phyloP scores from a whole-genome alignment of 2,113 vertebrate genomes.

The Prietella phreatophila region DNA sequence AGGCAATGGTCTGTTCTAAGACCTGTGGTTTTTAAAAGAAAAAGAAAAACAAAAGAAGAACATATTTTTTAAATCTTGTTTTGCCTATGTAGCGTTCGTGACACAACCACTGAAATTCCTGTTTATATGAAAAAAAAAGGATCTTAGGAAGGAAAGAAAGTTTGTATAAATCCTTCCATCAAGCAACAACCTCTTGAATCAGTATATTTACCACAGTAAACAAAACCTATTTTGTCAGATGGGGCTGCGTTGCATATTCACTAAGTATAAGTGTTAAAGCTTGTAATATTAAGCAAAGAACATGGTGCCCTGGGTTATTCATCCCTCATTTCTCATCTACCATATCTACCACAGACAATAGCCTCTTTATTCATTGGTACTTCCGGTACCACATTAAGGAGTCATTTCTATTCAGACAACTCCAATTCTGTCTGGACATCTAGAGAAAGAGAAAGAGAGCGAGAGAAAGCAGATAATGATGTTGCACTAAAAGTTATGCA shows the following conservation, averaged over 20 bases:
- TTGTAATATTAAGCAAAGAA: conserved; percentile 10
- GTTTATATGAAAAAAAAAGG: not conserved
- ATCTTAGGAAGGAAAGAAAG: conserved; percentile 1
- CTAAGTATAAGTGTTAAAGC: conserved; percentile 2
- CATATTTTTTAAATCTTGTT: not conserved
- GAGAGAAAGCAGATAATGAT: not conserved
- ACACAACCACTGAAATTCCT: conserved; percentile 1
- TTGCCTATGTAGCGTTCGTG: not conserved
- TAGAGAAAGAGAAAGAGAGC: conserved; percentile 5
- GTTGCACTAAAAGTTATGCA: not conserved
- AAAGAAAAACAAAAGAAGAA: not conserved
- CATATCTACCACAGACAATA: conserved; percentile 38
- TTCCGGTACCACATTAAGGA: conserved; percentile 34
- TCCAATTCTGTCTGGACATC: conserved; percentile 33
- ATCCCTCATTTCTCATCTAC: conserved; percentile 17
- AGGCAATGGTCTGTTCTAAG: conserved; percentile 19
- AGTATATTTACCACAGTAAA: not conserved
- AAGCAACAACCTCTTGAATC: not conserved
- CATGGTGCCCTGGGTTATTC: conserved; percentile 14
- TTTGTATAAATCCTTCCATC: conserved; percentile 5
- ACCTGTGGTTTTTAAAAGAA: conserved; percentile 14
- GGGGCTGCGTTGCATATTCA: not conserved
- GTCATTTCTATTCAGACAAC: conserved; percentile 46
- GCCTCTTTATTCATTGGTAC: conserved; percentile 32
- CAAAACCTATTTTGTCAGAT: conserved; percentile 1